Evolutionary conservation across 2,888 invertebrate species (phyloP).

Genomic region (Tricholauxania praeusta): DNA sequence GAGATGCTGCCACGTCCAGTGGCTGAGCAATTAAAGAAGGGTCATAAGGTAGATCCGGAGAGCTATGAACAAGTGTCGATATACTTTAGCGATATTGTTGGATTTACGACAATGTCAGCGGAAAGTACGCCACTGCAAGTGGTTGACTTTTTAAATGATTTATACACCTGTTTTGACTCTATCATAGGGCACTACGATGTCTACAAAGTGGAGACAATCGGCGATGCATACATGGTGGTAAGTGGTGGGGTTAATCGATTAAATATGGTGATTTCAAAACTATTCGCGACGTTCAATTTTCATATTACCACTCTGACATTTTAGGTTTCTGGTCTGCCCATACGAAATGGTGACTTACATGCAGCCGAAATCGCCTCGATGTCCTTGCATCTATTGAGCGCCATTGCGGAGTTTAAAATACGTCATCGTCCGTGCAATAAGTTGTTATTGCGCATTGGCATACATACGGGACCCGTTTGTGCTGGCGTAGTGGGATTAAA

Average conservation of each 20-base stretch:
- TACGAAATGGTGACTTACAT: slow-evolving; percentile 88
- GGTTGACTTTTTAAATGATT: slow-evolving; percentile 91
- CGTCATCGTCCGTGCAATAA: slow-evolving; percentile 88
- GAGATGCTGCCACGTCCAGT: slow-evolving; percentile 91
- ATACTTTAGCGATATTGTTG: slow-evolving; percentile 95
- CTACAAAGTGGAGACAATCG: slow-evolving; percentile 94
- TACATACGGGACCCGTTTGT: slow-evolving; percentile 93
- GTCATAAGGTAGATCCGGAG: slow-evolving; percentile 90
- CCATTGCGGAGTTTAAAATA: slow-evolving; percentile 88
- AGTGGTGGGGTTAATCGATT: slow-evolving; percentile 35
- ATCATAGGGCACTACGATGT: slow-evolving; percentile 93
- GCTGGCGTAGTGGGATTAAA: slow-evolving; percentile 93
- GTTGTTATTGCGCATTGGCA: slow-evolving; percentile 87
- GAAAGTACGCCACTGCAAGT: slow-evolving; percentile 92
- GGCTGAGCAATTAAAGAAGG: slow-evolving; percentile 92
- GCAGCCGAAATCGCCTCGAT: slow-evolving; percentile 95
- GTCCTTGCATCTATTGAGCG: slow-evolving; percentile 87
- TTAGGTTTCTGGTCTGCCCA: slow-evolving; percentile 87
- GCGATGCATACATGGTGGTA: slow-evolving; percentile 94
- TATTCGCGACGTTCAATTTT: neutral
- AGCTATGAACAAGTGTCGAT: slow-evolving; percentile 89
- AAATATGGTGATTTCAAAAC: neutral
- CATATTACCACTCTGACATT: neutral
- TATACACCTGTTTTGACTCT: slow-evolving; percentile 95
- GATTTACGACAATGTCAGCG: slow-evolving; percentile 92